phyloP scores from a whole-genome alignment of 2,797 vertebrate genomes.

The Rhincodon typus region DNA sequence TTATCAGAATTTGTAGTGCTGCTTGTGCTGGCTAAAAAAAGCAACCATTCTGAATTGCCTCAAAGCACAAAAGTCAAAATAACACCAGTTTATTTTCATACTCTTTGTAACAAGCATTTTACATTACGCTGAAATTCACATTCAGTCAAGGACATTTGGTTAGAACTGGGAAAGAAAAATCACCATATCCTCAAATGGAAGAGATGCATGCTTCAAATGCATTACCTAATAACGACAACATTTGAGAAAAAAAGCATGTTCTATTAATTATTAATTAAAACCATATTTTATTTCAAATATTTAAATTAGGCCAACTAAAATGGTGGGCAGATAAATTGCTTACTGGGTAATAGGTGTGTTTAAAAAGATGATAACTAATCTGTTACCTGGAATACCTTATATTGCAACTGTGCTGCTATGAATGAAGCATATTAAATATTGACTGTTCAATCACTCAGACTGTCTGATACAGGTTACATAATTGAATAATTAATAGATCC shows the following conservation, averaged over 20 bases:
- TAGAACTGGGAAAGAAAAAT: background rate
- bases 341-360: background rate
- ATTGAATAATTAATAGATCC: background rate
- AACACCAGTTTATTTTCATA: background rate
- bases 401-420: background rate
- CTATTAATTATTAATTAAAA: background rate
- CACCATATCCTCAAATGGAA: background rate
- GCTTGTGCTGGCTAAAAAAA: background rate
- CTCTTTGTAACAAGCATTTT: background rate
- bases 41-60: background rate
- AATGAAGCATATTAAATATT: background rate
- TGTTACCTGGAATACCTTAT: background rate
- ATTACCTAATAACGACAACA: background rate
- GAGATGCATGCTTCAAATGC: background rate
- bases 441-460: background rate
- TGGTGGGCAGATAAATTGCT: background rate
- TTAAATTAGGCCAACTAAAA: background rate
- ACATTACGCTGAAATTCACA: background rate
- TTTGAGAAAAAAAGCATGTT: background rate
- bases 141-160: background rate
- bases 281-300: background rate
- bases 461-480: background rate
- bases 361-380: background rate
- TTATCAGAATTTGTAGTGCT: background rate
- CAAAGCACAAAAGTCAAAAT: background rate